These are phyloP conservation scores for Eristalinus sepulchralis DNA, from an alignment of 2,888 invertebrate species.

Conservation along the genomic window DNA sequence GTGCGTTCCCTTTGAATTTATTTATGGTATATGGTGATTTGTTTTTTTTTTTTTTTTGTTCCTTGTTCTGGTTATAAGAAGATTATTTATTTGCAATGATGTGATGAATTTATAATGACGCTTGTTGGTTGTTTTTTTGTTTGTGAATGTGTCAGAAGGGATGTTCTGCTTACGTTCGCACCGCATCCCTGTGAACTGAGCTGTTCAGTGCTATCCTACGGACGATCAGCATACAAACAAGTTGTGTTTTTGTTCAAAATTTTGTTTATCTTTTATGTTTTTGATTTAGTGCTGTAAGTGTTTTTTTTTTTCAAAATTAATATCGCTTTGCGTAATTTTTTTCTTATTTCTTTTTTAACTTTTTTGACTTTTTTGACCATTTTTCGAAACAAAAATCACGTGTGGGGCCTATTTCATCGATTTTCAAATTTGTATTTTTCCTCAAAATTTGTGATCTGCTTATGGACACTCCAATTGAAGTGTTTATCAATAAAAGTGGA, in stretches of 20 bases:
- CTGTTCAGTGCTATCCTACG: slow-evolving; percentile 62
- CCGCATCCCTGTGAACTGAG: slow-evolving; percentile 66
- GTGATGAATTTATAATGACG: neutral
- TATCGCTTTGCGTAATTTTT: neutral
- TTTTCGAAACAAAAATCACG: too few relatives aligned
- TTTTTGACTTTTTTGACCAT: too few relatives aligned
- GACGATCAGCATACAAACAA: slow-evolving; percentile 52
- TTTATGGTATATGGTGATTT: neutral
- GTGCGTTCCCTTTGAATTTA: neutral
- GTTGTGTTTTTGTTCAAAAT: slow-evolving; percentile 7
- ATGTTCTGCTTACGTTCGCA: slow-evolving; percentile 29
- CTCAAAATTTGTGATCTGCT: too few relatives aligned
- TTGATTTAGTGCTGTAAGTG: neutral
- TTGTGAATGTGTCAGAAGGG: slow-evolving; percentile 9
- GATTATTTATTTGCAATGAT: slow-evolving; percentile 20
- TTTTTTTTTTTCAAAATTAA: neutral
- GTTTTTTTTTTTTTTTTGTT: too few relatives aligned
- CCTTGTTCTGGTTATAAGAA: neutral
- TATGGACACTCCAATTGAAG: too few relatives aligned
- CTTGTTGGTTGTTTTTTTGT: neutral
- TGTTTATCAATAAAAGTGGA: too few relatives aligned
- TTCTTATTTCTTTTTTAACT: too few relatives aligned
- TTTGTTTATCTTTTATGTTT: slow-evolving; percentile 25
- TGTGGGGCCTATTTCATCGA: too few relatives aligned
- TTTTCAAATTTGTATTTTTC: too few relatives aligned